Conservation (phyloP, 2,888 invertebrate genomes). For the Hyalella azteca region DNA sequence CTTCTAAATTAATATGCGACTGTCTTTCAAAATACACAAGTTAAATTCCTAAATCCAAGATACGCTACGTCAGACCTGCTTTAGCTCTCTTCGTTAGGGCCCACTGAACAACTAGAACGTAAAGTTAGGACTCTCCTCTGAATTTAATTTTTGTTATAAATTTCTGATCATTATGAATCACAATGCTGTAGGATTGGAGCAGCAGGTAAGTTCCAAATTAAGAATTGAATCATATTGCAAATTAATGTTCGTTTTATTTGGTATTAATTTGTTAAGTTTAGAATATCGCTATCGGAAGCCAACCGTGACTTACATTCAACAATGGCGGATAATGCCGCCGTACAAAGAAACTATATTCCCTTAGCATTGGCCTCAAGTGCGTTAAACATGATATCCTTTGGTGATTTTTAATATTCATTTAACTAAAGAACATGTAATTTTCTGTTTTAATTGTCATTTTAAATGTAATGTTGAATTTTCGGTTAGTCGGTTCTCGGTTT, state of each 20-base stretch:
- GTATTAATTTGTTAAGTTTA: background rate
- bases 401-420: no score
- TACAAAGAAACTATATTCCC: background rate
- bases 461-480: no score
- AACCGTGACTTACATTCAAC: background rate
- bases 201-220: slow-evolving; percentile 55
- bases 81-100: slow-evolving; percentile 5
- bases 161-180: slow-evolving; percentile 41
- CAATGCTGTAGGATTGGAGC: slow-evolving; percentile 58
- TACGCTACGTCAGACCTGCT: background rate
- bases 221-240: no score
- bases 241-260: background rate
- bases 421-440: no score
- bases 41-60: background rate
- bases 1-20: no score
- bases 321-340: background rate
- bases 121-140: background rate
- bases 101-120: slow-evolving; percentile 2
- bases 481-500: no score
- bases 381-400: no score
- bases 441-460: no score
- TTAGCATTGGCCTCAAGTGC: no score
- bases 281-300: background rate
- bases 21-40: no score
- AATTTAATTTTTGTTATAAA: background rate